Base-by-base conservation (phyloP, 2,113 vertebrate species). In the Anthoscopus minutus region DNA sequence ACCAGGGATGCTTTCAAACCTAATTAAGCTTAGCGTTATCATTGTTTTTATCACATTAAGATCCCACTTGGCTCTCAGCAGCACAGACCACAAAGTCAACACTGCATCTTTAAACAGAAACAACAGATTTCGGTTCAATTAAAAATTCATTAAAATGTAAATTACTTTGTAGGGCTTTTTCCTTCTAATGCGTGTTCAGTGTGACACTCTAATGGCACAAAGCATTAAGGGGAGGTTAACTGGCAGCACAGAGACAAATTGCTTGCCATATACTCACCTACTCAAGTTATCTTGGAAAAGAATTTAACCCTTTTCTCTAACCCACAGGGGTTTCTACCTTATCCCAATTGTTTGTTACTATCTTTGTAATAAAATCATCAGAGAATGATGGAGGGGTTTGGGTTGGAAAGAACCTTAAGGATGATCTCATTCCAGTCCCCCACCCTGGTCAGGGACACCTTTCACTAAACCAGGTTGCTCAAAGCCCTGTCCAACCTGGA, bases 141-240 rank as follows among this genome's bases (percentile, higher is more conserved):
- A 98, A 98, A 98, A 98, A 98, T 98, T 98, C 97, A 98, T 98
- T 98, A 98, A 98, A 98, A 98, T 98, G 98, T 97, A 98, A 98
- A 98, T 98, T 78, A 96, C 97, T 96, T 97, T 96, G 96, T 97
- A 94, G 94, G 88, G 88, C 89, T 96, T 96, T 88, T 96, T 85
- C 42, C 74, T 97, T 96, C 94, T 90, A 93, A 96, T 94, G 95
- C 93, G 94, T 97, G 90, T 95, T 97, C 97, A 76, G 64, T 70
- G 69, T 96, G 96, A 95, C 92, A 96, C 93, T 97, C 93, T 96
- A 95, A 96, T 97, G 97, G 96, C 33, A 51, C 92, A 93, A 93
- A 95, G 94, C 35, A 5, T 96, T 93, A 95, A 95, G 70, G 78
- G 80, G 88, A 96, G 96, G 97, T 94, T 95, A 97, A 83, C 65